A percentile compares a stretch with the other conserved stretches of the same genome.
Evolutionary conservation across 1,140 invertebrate genomes (phyloP).

Genomic region (Drosophila nigromelanica): DNA sequence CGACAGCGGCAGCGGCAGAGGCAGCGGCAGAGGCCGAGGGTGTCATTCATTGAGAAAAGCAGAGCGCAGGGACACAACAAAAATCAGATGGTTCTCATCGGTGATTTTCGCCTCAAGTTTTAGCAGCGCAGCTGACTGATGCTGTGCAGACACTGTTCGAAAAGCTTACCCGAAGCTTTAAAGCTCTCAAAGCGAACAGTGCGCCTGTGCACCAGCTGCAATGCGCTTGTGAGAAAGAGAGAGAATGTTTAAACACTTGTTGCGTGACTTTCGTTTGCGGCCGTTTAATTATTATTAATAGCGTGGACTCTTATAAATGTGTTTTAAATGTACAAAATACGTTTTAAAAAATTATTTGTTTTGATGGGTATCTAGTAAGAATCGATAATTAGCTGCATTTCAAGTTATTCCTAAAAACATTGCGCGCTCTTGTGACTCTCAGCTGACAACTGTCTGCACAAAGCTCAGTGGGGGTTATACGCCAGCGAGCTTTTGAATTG

Average conservation of each 20-base stretch:
- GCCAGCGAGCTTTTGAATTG: background rate
- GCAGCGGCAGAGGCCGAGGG: background rate
- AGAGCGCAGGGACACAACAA: conserved; percentile 54
- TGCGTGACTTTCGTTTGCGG: conserved; percentile 14
- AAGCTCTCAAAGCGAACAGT: background rate
- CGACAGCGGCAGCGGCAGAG: background rate
- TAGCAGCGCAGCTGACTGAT: conserved; percentile 67
- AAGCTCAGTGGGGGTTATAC: conserved; percentile 6
- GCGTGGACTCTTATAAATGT: background rate
- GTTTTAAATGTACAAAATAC: background rate
- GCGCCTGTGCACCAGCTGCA: conserved; percentile 50
- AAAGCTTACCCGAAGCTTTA: conserved; percentile 42
- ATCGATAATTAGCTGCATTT: background rate
- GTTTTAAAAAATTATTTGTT: no score
- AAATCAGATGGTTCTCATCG: conserved; percentile 63
- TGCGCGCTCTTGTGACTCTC: background rate
- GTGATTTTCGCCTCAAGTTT: conserved; percentile 54
- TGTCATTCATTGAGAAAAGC: conserved; percentile 61
- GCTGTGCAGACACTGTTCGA: conserved; percentile 35
- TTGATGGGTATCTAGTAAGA: background rate
- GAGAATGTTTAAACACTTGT: conserved; percentile 43
- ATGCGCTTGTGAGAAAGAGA: background rate
- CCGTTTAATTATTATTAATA: background rate
- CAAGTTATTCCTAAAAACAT: background rate
- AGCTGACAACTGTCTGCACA: conserved; percentile 14